phyloP scores from a whole-genome alignment of 2,113 vertebrate species.

The Anhinga anhinga region DNA sequence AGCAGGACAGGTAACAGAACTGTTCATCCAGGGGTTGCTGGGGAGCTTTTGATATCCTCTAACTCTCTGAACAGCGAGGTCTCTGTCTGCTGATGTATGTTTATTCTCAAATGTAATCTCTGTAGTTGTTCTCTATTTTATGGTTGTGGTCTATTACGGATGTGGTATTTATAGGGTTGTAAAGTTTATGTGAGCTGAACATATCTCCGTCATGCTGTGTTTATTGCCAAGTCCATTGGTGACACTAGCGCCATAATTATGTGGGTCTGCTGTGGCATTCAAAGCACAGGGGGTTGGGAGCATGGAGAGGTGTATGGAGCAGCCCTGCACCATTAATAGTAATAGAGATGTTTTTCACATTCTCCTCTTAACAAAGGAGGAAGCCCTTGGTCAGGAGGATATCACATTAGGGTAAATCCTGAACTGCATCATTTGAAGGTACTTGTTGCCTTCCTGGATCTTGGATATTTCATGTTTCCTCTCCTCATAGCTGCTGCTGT shows the following conservation, averaged over 20 bases:
- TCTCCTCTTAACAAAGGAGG: neutral
- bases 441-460: neutral
- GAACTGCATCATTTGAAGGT: neutral
- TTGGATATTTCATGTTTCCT: neutral
- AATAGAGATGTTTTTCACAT: neutral
- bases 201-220: neutral
- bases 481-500: neutral
- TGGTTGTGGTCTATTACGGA: neutral
- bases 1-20: slow-evolving; percentile 77
- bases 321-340: neutral
- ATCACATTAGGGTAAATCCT: neutral
- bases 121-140: neutral
- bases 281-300: neutral
- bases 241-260: neutral
- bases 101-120: neutral
- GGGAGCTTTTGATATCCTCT: neutral
- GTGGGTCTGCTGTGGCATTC: neutral
- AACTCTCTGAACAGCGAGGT: neutral
- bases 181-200: neutral
- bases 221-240: neutral
- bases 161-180: neutral
- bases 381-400: neutral
- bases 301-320: neutral
- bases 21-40: neutral
- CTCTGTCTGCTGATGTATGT: neutral